Percentiles rank a stretch among this genome's conserved stretches.
These are phyloP conservation scores for Zeugodacus cucurbitae DNA, from an alignment of 1,140 invertebrate species.

Conservation along the genomic window DNA sequence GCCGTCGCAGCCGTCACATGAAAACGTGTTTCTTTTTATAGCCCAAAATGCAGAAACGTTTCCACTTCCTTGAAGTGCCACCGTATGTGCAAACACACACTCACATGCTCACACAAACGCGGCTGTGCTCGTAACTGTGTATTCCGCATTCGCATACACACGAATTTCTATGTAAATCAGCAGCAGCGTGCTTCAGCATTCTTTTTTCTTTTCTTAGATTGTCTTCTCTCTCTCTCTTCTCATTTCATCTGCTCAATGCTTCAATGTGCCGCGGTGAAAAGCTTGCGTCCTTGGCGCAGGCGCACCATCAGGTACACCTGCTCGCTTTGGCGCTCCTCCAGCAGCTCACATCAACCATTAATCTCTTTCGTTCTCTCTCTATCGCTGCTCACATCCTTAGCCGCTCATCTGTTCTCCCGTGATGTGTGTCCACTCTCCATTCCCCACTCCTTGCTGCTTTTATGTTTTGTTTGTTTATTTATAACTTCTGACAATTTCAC, in stretches of 20 bases:
- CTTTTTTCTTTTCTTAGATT: neutral
- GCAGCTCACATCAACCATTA: too few species aligned
- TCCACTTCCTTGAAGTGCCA: constrained; percentile 39
- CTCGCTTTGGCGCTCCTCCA: neutral
- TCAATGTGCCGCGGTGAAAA: neutral
- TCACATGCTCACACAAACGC: neutral
- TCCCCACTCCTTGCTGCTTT: neutral
- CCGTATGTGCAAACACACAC: neutral
- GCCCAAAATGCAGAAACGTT: constrained; percentile 21
- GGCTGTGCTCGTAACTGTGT: neutral
- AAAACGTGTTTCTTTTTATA: constrained; percentile 38
- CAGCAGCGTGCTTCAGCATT: neutral
- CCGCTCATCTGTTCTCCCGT: neutral
- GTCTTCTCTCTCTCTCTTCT: too few species aligned
- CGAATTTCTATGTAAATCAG: neutral
- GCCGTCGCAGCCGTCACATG: neutral
- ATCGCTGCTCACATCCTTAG: too few species aligned
- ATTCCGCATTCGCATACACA: constrained; percentile 13
- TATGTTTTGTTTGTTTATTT: constrained; percentile 38
- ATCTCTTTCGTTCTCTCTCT: neutral
- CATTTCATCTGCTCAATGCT: neutral
- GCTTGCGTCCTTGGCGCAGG: neutral
- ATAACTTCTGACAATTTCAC: constrained; percentile 12
- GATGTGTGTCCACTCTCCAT: neutral
- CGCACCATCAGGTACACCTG: neutral